Evolutionary conservation across 2,797 vertebrate genomes (phyloP).

Genomic region (Gymnoscopelus braueri): DNA sequence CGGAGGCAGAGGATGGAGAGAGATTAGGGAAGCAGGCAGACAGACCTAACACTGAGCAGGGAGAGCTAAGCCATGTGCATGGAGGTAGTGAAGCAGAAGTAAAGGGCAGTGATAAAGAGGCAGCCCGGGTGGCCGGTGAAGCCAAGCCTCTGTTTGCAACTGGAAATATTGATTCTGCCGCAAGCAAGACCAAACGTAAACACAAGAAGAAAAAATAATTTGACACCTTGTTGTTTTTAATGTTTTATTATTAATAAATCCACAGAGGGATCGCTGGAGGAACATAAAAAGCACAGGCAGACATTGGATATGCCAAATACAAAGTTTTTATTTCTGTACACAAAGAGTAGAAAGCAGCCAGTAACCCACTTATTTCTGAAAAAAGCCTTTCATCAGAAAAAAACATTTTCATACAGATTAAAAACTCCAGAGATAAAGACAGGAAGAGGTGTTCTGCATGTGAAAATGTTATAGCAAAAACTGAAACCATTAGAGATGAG

Average conservation of each 20-base stretch:
- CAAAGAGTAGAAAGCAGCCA: constrained; percentile 85
- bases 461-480: constrained; percentile 49
- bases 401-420: constrained; percentile 75
- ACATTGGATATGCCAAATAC: constrained; percentile 83
- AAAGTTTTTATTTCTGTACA: constrained; percentile 89
- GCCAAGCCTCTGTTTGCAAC: constrained; percentile 11
- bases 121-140: not conserved
- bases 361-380: constrained; percentile 78
- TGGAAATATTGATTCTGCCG: constrained; percentile 40
- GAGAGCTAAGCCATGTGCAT: not conserved
- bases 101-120: constrained; percentile 23
- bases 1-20: constrained; percentile 11
- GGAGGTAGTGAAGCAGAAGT: constrained; percentile 15
- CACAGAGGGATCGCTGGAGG: constrained; percentile 41
- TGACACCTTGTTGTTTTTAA: constrained; percentile 31
- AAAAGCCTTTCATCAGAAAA: constrained; percentile 81
- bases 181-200: constrained; percentile 53
- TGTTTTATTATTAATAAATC: constrained; percentile 44
- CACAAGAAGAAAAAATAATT: constrained; percentile 43
- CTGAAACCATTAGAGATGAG: constrained; percentile 49
- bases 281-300: constrained; percentile 42
- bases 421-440: constrained; percentile 69
- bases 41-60: constrained; percentile 1
- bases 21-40: not conserved
- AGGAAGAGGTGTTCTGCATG: constrained; percentile 53